phyloP scores from a whole-genome alignment of 1,140 invertebrate species.

The Zaprionus vittiger region DNA sequence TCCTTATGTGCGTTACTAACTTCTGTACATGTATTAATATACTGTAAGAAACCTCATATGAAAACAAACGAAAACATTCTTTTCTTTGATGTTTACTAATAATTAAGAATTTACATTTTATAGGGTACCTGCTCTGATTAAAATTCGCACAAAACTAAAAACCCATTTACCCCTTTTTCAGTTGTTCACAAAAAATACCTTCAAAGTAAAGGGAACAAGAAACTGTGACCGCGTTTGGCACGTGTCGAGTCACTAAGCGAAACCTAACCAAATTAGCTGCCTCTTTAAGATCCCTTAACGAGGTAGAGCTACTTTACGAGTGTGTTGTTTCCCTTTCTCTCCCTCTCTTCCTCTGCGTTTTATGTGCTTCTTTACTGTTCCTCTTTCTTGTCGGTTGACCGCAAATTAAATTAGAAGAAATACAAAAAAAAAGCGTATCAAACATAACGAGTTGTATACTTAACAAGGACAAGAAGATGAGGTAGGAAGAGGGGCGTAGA shows the following conservation, averaged over 20 bases:
- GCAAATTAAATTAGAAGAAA: slow-evolving; percentile 82
- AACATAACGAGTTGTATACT: slow-evolving; percentile 61
- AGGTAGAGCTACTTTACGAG: slow-evolving; percentile 37
- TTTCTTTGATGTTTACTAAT: neutral
- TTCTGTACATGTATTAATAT: neutral
- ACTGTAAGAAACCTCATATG: no score
- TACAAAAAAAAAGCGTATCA: slow-evolving; percentile 57
- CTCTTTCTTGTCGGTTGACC: slow-evolving; percentile 74
- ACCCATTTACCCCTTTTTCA: slow-evolving; percentile 17
- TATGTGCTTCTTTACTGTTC: slow-evolving; percentile 39
- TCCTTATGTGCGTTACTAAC: neutral
- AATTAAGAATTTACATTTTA: neutral
- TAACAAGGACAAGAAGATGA: slow-evolving; percentile 37
- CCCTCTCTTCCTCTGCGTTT: neutral
- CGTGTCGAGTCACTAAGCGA: slow-evolving; percentile 39
- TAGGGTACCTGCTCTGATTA: neutral
- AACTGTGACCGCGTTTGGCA: slow-evolving; percentile 29
- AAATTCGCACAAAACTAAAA: neutral
- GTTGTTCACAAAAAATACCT: slow-evolving; percentile 35
- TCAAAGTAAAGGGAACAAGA: slow-evolving; percentile 35
- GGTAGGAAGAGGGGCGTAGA: slow-evolving; percentile 26
- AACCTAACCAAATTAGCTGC: slow-evolving; percentile 24
- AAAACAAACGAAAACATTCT: neutral
- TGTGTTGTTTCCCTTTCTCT: slow-evolving; percentile 23
- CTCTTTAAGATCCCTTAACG: slow-evolving; percentile 8